Conservation (phyloP, 1,140 invertebrate species). For the Pseudomyrmex flavicornis region DNA sequence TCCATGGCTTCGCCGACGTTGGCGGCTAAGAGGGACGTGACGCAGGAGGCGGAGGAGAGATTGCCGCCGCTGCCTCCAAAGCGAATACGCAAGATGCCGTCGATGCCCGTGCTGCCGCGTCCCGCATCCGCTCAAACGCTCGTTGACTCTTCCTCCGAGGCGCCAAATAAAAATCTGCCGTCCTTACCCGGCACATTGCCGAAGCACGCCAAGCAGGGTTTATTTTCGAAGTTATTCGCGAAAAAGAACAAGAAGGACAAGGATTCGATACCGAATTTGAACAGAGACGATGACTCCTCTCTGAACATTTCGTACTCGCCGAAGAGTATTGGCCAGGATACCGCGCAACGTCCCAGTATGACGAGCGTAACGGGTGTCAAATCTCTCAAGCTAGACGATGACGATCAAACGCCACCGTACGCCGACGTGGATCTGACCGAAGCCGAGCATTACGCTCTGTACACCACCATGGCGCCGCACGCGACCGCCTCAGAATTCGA, state of each 20-base stretch:
- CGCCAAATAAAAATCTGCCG: slow-evolving; percentile 81
- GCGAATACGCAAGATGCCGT: slow-evolving; percentile 88
- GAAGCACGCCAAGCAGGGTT: slow-evolving; percentile 87
- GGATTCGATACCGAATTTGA: slow-evolving; percentile 72
- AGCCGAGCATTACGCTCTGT: slow-evolving; percentile 94
- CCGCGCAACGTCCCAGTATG: slow-evolving; percentile 66
- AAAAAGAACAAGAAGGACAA: slow-evolving; percentile 84
- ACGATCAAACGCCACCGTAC: slow-evolving; percentile 78
- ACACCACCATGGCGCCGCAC: slow-evolving; percentile 92
- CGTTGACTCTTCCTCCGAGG: slow-evolving; percentile 67
- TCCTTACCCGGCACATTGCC: slow-evolving; percentile 83
- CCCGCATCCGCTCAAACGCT: slow-evolving; percentile 82
- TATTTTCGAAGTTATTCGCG: slow-evolving; percentile 89
- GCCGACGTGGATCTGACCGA: slow-evolving; percentile 89
- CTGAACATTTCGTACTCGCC: slow-evolving; percentile 49
- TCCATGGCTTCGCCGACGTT: slow-evolving; percentile 72
- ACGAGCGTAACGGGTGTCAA: slow-evolving; percentile 70
- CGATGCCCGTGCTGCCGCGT: slow-evolving; percentile 81
- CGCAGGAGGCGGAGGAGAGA: slow-evolving; percentile 85
- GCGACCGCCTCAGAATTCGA: slow-evolving; percentile 94
- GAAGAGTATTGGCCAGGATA: slow-evolving; percentile 57
- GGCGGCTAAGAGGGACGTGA: slow-evolving; percentile 84
- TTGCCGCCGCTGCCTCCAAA: slow-evolving; percentile 92
- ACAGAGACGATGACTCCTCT: slow-evolving; percentile 28
- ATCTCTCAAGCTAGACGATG: slow-evolving; percentile 70